Evolutionary conservation across 2,888 invertebrate species (phyloP).

Genomic region (Drosophila neotestacea): DNA sequence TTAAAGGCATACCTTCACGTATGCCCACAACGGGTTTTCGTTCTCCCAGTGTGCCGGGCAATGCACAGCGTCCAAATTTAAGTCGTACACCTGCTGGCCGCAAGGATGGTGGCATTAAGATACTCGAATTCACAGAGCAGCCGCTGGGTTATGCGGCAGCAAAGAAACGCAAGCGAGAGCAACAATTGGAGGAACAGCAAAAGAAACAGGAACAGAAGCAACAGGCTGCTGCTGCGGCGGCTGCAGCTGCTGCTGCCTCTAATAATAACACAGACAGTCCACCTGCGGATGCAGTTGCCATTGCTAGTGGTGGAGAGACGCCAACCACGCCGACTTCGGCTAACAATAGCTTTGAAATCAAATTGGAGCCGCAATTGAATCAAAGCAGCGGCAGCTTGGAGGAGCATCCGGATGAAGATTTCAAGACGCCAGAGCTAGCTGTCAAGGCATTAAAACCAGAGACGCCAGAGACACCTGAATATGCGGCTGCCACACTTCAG

Average conservation of each 20-base stretch:
- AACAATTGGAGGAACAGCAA: slow-evolving; percentile 89
- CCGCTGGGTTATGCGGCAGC: slow-evolving; percentile 93
- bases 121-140: slow-evolving; percentile 96
- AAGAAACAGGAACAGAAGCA: slow-evolving; percentile 87
- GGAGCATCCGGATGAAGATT: slow-evolving; percentile 64
- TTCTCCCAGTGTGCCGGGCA: slow-evolving; percentile 84
- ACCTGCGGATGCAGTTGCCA: slow-evolving; percentile 53
- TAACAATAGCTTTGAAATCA: slow-evolving; percentile 78
- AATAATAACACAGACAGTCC: slow-evolving; percentile 63
- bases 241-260: slow-evolving; percentile 79
- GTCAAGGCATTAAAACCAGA: slow-evolving; percentile 77
- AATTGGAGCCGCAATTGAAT: slow-evolving; percentile 71
- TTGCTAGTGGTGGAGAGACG: slow-evolving; percentile 58
- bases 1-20: slow-evolving; percentile 96
- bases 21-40: slow-evolving; percentile 89
- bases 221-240: slow-evolving; percentile 83
- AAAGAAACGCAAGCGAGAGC: slow-evolving; percentile 94
- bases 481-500: slow-evolving; percentile 90
- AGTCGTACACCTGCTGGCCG: slow-evolving; percentile 89
- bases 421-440: slow-evolving; percentile 61
- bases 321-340: slow-evolving; percentile 83
- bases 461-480: slow-evolving; percentile 93
- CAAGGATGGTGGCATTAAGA: slow-evolving; percentile 96
- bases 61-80: slow-evolving; percentile 86
- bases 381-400: slow-evolving; percentile 68